Conservation (phyloP, 2,113 vertebrate genomes). For the Hippocampus comes region DNA sequence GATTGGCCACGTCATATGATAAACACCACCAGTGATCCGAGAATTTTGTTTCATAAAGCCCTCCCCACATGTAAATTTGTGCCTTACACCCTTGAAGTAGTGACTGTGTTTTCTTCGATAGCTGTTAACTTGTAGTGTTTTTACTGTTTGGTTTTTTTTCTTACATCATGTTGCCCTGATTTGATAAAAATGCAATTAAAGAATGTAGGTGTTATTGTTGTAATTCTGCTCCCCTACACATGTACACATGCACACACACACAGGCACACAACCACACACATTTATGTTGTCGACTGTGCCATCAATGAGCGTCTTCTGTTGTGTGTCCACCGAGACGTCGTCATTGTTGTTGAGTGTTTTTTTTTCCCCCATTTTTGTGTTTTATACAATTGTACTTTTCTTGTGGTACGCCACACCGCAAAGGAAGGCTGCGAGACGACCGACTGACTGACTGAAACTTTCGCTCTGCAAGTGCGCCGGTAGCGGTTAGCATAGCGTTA, state of each 20-base stretch:
- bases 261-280: slow-evolving; percentile 5
- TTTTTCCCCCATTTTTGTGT: slow-evolving; percentile 56
- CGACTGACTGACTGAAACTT: slow-evolving; percentile 35
- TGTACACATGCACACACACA: slow-evolving; percentile 12
- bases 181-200: slow-evolving; percentile 75
- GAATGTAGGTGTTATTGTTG: slow-evolving; percentile 77
- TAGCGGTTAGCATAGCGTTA: neutral
- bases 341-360: slow-evolving; percentile 53
- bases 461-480: neutral
- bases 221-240: slow-evolving; percentile 52
- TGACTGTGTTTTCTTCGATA: slow-evolving; percentile 84
- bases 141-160: slow-evolving; percentile 61
- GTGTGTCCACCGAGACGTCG: slow-evolving; percentile 65
- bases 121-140: slow-evolving; percentile 75
- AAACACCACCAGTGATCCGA: slow-evolving; percentile 48
- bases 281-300: slow-evolving; percentile 73
- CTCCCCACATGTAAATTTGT: slow-evolving; percentile 99
- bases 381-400: slow-evolving; percentile 59
- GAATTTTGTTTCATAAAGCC: slow-evolving; percentile 60
- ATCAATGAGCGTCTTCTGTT: slow-evolving; percentile 71
- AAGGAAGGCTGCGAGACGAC: slow-evolving; percentile 45
- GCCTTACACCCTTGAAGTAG: slow-evolving; percentile 99
- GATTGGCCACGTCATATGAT: slow-evolving; percentile 74
- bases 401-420: slow-evolving; percentile 18
- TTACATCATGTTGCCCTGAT: slow-evolving; percentile 70